Evolutionary conservation across 2,113 vertebrate species (phyloP), one percentile per base, ranked within the genome.

Genomic region (Bagarius yarrelli): DNA sequence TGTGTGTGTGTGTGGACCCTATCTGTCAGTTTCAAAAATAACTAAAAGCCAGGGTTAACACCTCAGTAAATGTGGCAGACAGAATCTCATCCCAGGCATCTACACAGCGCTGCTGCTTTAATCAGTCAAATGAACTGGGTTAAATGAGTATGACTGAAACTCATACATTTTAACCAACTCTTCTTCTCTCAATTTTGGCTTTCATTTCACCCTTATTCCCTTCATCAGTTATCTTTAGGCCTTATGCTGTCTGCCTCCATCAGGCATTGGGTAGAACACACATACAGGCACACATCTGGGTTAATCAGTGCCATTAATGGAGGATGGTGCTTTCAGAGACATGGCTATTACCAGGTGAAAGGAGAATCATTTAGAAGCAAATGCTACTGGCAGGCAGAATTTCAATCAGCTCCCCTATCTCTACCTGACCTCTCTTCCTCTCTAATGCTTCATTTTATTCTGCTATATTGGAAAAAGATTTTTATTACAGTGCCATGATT

Each of bases 281-380:
- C 59, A 16, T 70, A 57, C 60, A 16, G 63, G 83, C 84, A 88
- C 81, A 87, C 73, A 32, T 47, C 34, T 11, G 81, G 89, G 89
- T 91, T 91, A 92, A 91, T 90, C 88, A 89, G 86, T 86, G 89
- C 89, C 88, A 85, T 88, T 90, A 91, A 91, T 90, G 85, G 90
- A 90, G 80, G 82, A 85, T 71, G 32, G 80, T 81, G 84, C 77
- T 84, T 76, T 81, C 64, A 57, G 74, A 81, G 83, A 72, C 75
- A 83, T 73, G 50, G 81, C 84, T 80, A 88, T 88, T 88, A 87
- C 86, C 77, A 83, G 64, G 72, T 36, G 75, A 86, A 82, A 67
- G 78, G 36, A 78, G 85, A 76, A 87, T 90, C 85, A 86, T 78
- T 60, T 76, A 74, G 23, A 81, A 53, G 61, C 73, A 83, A 81